Evolutionary conservation across 2,113 vertebrate genomes (phyloP).

Genomic region (Ranitomeya variabilis): DNA sequence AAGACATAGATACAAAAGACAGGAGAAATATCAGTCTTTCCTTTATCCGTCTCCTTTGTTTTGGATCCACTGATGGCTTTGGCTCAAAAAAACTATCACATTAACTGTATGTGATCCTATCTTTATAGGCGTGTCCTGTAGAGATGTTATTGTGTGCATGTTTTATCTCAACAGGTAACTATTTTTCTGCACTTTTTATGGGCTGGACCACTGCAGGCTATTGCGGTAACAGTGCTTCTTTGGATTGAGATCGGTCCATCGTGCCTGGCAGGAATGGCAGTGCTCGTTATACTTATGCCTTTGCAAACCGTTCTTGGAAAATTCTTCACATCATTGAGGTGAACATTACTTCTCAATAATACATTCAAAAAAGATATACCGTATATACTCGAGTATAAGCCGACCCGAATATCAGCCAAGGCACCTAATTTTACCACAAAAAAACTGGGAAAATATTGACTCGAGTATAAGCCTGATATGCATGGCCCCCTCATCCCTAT

Average conservation of each 20-base stretch:
- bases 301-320: conserved; percentile 85
- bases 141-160: not conserved
- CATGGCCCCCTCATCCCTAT: too few relatives aligned
- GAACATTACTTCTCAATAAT: conserved; percentile 55
- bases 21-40: too few relatives aligned
- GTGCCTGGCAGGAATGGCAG: conserved; percentile 87
- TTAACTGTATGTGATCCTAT: not conserved
- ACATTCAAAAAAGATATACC: too few relatives aligned
- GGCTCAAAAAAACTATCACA: not conserved
- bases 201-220: conserved; percentile 88
- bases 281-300: conserved; percentile 89
- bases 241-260: conserved; percentile 92
- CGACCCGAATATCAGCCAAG: too few relatives aligned
- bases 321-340: conserved; percentile 91
- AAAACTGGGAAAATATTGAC: too few relatives aligned
- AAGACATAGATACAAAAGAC: not conserved
- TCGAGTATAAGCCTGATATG: too few relatives aligned
- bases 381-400: too few relatives aligned
- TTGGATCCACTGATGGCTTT: too few relatives aligned
- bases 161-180: conserved; percentile 75
- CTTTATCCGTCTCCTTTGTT: too few relatives aligned
- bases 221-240: conserved; percentile 82
- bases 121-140: not conserved
- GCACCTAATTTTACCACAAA: too few relatives aligned
- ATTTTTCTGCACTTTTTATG: conserved; percentile 93